phyloP scores from a whole-genome alignment of 2,888 invertebrate genomes.

The Drosophila rubida region DNA sequence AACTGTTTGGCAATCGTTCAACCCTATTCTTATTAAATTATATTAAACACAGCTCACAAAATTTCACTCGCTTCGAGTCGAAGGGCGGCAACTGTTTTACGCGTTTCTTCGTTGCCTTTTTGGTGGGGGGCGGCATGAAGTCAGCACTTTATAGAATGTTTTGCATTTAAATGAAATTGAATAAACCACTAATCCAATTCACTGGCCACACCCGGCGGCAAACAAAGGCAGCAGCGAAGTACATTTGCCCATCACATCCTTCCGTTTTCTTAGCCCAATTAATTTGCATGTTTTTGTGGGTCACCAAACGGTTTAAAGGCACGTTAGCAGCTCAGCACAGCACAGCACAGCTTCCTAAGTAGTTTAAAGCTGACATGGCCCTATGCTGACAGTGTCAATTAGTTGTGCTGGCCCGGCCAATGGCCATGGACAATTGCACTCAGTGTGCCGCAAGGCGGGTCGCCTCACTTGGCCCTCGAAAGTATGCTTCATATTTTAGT shows the following conservation, averaged over 20 bases:
- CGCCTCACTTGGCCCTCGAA: slow-evolving; percentile 21
- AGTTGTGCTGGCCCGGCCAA: slow-evolving; percentile 27
- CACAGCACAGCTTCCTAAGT: slow-evolving; percentile 29
- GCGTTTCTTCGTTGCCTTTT: slow-evolving; percentile 1
- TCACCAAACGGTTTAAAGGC: slow-evolving; percentile 50
- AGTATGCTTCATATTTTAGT: slow-evolving; percentile 15
- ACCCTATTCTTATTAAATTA: slow-evolving; percentile 25
- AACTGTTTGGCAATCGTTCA: slow-evolving; percentile 18
- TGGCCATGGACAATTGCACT: slow-evolving; percentile 25
- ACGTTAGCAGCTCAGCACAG: slow-evolving; percentile 22
- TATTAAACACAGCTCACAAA: slow-evolving; percentile 14
- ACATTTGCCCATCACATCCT: slow-evolving; percentile 46
- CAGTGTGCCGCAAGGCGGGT: slow-evolving; percentile 1
- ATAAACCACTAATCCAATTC: slow-evolving; percentile 75
- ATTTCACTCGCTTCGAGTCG: too few species aligned
- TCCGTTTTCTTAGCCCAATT: slow-evolving; percentile 47
- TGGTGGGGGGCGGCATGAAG: slow-evolving; percentile 36
- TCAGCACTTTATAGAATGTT: slow-evolving; percentile 60
- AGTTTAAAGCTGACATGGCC: slow-evolving; percentile 19
- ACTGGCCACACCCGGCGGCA: slow-evolving; percentile 24
- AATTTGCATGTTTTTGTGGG: slow-evolving; percentile 61
- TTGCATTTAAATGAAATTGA: slow-evolving; percentile 76
- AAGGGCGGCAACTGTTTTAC: slow-evolving; percentile 14
- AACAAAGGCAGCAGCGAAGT: not conserved
- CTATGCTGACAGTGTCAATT: slow-evolving; percentile 38